Evolutionary conservation across 2,797 vertebrate species (phyloP).

Genomic region (Chelon labrosus): DNA sequence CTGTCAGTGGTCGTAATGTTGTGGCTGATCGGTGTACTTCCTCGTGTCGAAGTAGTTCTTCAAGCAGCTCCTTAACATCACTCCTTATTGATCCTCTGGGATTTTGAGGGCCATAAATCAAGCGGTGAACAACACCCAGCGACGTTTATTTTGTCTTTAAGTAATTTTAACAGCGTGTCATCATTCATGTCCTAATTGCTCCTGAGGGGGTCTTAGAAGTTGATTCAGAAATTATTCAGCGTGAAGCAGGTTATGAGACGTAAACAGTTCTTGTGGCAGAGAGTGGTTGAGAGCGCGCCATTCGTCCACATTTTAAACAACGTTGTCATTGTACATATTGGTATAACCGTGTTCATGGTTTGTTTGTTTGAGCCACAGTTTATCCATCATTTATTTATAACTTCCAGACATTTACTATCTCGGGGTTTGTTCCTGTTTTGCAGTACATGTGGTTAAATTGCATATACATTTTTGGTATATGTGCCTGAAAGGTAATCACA

Average conservation of each 20-base stretch:
- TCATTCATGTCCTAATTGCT: slow-evolving; percentile 46
- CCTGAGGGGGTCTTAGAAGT: slow-evolving; percentile 38
- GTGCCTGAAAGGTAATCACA: no score
- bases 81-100: slow-evolving; percentile 49
- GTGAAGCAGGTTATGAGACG: slow-evolving; percentile 23
- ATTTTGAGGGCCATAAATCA: slow-evolving; percentile 58
- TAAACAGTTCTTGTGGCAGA: slow-evolving; percentile 15
- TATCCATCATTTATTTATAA: no score
- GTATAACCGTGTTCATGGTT: no score
- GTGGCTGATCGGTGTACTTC: neutral
- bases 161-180: slow-evolving; percentile 51
- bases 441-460: no score
- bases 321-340: no score
- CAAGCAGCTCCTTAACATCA: slow-evolving; percentile 46
- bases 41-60: slow-evolving; percentile 19
- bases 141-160: slow-evolving; percentile 41
- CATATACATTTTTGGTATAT: no score
- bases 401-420: no score
- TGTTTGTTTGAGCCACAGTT: no score
- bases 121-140: slow-evolving; percentile 45
- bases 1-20: no score
- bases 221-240: slow-evolving; percentile 55
- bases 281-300: no score
- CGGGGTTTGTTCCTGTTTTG: no score
- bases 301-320: no score